Conservation (phyloP, 2,797 vertebrate genomes). For the Lemur catta region DNA sequence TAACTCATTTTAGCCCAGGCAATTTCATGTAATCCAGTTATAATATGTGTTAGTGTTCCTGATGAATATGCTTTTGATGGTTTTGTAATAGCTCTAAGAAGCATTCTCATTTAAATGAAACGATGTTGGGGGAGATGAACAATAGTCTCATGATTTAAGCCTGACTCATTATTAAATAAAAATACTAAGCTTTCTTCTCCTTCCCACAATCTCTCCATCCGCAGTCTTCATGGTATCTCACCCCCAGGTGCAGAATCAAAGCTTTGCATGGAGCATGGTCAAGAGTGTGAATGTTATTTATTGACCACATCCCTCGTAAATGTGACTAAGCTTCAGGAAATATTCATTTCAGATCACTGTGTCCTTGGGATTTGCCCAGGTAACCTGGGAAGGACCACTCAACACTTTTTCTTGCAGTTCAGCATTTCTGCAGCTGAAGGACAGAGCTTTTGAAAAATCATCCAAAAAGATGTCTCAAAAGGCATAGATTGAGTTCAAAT, state of each 20-base stretch:
- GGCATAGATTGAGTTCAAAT: not conserved
- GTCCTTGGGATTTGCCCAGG: not conserved
- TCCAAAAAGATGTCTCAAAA: constrained; percentile 22
- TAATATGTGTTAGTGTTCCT: not conserved
- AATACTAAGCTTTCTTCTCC: not conserved
- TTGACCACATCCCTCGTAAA: not conserved
- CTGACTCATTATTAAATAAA: constrained; percentile 49
- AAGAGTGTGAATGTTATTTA: not conserved
- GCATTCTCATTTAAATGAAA: constrained; percentile 52
- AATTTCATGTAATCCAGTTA: constrained; percentile 33
- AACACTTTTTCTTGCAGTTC: not conserved
- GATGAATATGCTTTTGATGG: constrained; percentile 12
- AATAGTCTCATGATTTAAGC: constrained; percentile 26
- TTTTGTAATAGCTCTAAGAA: constrained; percentile 14
- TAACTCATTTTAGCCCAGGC: not conserved
- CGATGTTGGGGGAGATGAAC: constrained; percentile 33
- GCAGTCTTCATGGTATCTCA: not conserved
- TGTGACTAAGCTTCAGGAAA: constrained; percentile 14
- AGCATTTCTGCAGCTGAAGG: not conserved
- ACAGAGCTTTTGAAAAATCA: not conserved
- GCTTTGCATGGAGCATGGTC: not conserved
- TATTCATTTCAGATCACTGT: not conserved
- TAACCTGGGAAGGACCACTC: not conserved
- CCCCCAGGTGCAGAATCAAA: not conserved
- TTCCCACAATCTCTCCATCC: not conserved